A percentile compares a stretch with the other conserved stretches of the same genome.
These are phyloP conservation scores for Drosophila obscura DNA, from an alignment of 1,140 invertebrate genomes.

Conservation along the genomic window DNA sequence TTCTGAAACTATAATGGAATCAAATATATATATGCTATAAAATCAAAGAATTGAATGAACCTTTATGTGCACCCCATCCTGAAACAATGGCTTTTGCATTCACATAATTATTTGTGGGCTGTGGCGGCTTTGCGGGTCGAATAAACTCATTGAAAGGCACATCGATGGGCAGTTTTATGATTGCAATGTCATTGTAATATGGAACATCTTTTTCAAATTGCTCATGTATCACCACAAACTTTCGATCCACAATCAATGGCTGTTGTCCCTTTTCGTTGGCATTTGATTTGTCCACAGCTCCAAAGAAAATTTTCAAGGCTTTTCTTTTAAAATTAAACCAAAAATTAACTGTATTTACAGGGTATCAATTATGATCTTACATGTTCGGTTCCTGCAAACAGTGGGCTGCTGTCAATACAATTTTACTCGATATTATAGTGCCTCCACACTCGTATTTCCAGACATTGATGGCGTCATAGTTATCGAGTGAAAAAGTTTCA, in stretches of 20 bases:
- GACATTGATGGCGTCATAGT: not conserved
- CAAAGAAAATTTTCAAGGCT: conserved; percentile 1
- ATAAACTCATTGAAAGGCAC: conserved; percentile 21
- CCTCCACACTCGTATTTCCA: not conserved
- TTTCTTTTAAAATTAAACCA: not conserved
- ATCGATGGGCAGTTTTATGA: conserved; percentile 21
- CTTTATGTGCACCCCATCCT: conserved; percentile 5
- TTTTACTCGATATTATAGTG: conserved; percentile 17
- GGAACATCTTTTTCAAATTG: accelerated
- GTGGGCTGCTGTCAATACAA: conserved; percentile 27
- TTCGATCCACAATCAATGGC: not conserved
- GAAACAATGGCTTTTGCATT: conserved; percentile 1
- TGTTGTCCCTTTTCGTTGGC: conserved; percentile 9
- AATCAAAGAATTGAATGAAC: not conserved
- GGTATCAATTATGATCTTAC: conserved; percentile 7
- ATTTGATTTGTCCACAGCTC: conserved; percentile 11
- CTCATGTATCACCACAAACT: conserved; percentile 2
- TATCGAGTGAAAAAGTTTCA: not conserved
- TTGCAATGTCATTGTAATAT: conserved; percentile 20
- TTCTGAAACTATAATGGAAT: not conserved
- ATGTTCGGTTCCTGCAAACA: not conserved
- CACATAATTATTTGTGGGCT: not conserved
- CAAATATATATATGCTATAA: too few relatives aligned
- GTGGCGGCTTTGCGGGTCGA: conserved; percentile 3
- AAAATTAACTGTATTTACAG: not conserved